Evolutionary conservation across 2,113 vertebrate species (phyloP).

Genomic region (Pavo muticus): DNA sequence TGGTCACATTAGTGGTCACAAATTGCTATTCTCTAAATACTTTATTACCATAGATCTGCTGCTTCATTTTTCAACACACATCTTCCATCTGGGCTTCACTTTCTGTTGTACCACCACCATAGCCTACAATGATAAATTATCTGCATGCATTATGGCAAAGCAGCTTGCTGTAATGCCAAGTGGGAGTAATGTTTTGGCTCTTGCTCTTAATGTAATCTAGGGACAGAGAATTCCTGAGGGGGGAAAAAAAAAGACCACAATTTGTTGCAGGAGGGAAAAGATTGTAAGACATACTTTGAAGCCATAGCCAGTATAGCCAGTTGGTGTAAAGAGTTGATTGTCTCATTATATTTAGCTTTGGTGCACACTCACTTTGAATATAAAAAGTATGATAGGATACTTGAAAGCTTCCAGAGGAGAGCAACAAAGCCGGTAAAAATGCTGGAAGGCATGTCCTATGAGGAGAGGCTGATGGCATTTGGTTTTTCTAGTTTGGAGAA

Average conservation of each 20-base stretch:
- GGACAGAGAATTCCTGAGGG: background rate
- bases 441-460: background rate
- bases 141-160: background rate
- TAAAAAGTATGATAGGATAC: background rate
- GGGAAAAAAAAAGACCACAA: background rate
- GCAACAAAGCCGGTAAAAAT: background rate
- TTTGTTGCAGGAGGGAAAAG: background rate
- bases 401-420: background rate
- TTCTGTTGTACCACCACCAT: accelerated
- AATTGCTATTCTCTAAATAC: background rate
- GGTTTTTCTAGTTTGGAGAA: background rate
- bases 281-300: background rate
- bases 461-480: background rate
- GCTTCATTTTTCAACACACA: background rate
- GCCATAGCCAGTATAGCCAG: background rate
- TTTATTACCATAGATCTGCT: background rate
- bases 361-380: background rate
- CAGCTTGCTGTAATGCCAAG: background rate
- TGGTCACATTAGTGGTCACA: background rate
- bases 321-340: background rate
- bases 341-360: background rate
- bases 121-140: background rate
- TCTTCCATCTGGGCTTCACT: background rate
- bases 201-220: background rate
- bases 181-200: background rate